These are phyloP conservation scores for Chaetogeoica ovagalla DNA, from an alignment of 2,888 invertebrate genomes.

Conservation along the genomic window DNA sequence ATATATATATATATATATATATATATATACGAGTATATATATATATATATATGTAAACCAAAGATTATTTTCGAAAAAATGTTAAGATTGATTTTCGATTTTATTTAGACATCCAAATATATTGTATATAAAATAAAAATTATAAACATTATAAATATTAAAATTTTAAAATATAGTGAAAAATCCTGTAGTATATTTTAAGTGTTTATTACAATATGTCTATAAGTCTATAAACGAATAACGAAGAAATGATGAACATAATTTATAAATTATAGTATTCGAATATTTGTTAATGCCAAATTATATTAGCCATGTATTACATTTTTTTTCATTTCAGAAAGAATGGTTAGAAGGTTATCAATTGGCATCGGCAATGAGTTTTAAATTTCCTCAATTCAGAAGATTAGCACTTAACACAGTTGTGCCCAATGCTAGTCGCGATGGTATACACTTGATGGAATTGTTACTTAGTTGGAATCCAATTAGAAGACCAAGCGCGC, in stretches of 20 bases:
- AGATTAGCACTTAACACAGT: constrained; percentile 78
- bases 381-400: constrained; percentile 89
- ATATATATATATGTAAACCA: background rate
- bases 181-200: no score
- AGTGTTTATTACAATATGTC: no score
- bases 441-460: constrained; percentile 80
- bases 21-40: no score
- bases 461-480: constrained; percentile 92
- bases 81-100: background rate
- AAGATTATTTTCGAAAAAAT: background rate
- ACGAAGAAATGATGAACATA: no score
- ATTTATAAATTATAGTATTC: no score
- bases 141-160: background rate
- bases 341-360: constrained; percentile 96
- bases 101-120: background rate
- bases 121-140: background rate
- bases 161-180: background rate
- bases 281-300: background rate
- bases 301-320: background rate
- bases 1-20: no score
- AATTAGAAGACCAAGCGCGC: constrained; percentile 86
- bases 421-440: constrained; percentile 79
- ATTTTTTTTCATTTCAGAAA: constrained; percentile 63
- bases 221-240: no score
- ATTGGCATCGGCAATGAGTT: constrained; percentile 90